Percentiles rank a stretch among this genome's conserved stretches.
Evolutionary conservation across 2,888 invertebrate genomes (phyloP).

Genomic region (Catotricha subobsoleta): DNA sequence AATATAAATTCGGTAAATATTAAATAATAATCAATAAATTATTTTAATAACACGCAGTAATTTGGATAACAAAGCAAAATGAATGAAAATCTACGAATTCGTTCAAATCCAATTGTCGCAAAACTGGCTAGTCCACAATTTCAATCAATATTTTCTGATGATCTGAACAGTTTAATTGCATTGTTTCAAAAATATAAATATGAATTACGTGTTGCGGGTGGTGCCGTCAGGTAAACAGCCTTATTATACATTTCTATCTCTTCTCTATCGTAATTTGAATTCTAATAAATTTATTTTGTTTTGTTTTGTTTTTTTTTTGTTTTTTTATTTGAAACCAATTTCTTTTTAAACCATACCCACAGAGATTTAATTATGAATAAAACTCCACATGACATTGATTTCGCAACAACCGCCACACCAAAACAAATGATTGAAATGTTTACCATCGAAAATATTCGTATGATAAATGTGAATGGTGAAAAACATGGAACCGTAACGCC

Average conservation of each 20-base stretch:
- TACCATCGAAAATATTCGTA: conserved; percentile 57
- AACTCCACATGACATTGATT: conserved; percentile 82
- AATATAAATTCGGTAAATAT: no score
- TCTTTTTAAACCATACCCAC: conserved; percentile 11
- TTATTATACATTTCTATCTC: not conserved
- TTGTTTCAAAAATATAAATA: conserved; percentile 64
- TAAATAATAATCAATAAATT: no score
- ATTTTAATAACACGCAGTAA: no score
- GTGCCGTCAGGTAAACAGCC: conserved; percentile 60
- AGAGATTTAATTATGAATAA: conserved; percentile 64
- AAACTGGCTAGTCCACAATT: conserved; percentile 59
- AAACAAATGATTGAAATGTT: conserved; percentile 92
- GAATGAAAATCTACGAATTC: conserved; percentile 18
- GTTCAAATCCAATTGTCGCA: conserved; percentile 47
- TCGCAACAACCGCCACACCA: conserved; percentile 95
- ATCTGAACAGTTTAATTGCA: conserved; percentile 47
- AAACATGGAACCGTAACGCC: conserved; percentile 93
- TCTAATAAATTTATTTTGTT: no score
- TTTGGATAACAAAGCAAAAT: no score
- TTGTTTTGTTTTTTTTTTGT: not conserved
- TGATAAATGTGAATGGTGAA: conserved; percentile 85
- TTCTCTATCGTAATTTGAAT: no score
- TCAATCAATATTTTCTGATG: conserved; percentile 61
- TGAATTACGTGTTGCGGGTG: conserved; percentile 89
- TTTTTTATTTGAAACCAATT: not conserved